Conservation (phyloP, 2,888 invertebrate genomes). For the Lingula anatina region DNA sequence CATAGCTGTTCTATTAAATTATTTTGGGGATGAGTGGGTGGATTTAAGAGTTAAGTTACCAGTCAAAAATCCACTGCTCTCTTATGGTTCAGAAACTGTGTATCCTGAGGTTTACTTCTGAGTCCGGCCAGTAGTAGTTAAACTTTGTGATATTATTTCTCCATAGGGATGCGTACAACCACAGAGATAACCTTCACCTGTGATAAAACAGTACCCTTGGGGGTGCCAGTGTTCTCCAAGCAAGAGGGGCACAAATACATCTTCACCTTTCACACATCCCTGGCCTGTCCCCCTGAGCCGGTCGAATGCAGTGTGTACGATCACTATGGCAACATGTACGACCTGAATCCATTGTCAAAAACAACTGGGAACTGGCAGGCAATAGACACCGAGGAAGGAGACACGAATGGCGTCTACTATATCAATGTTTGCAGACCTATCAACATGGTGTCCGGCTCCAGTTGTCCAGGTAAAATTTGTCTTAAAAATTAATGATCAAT, state of each 20-base stretch:
- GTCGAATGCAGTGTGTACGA: constrained; percentile 33
- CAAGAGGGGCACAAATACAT: constrained; percentile 16
- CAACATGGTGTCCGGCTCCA: constrained; percentile 19
- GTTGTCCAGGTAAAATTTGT: constrained; percentile 28
- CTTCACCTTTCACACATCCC: constrained; percentile 32
- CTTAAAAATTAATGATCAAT: too few relatives aligned
- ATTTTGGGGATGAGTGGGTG: too few relatives aligned
- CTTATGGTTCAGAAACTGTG: too few relatives aligned
- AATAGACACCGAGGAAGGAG: constrained; percentile 18
- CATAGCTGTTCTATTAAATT: too few relatives aligned
- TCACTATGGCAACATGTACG: constrained; percentile 32
- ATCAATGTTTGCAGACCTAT: constrained; percentile 48
- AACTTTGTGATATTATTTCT: too few relatives aligned
- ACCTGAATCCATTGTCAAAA: constrained; percentile 30
- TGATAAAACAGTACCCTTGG: constrained; percentile 16
- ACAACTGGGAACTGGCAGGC: constrained; percentile 30
- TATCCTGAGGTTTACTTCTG: too few relatives aligned
- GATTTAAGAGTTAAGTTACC: too few relatives aligned
- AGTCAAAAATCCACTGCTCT: too few relatives aligned
- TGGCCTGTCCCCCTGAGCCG: constrained; percentile 30
- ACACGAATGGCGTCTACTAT: constrained; percentile 30
- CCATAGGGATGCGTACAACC: too few relatives aligned
- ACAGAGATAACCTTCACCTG: constrained; percentile 32
- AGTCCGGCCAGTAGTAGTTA: too few relatives aligned
- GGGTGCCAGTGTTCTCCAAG: constrained; percentile 17